phyloP scores from a whole-genome alignment of 2,797 vertebrate genomes.

The Ciconia nigra region DNA sequence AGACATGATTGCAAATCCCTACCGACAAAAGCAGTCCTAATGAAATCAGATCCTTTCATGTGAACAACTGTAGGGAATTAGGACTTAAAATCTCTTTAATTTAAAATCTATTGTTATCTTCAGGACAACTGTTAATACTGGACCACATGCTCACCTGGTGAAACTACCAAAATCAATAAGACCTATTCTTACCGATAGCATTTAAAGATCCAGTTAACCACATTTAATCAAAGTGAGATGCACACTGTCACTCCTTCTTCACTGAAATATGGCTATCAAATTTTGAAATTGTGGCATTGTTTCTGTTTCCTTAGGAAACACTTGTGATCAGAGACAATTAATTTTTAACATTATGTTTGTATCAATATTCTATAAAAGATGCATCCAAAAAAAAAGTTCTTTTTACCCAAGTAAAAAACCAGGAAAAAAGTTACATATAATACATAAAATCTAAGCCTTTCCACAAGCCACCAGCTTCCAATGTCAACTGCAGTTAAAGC shows the following conservation, averaged over 20 bases:
- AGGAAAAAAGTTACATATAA: neutral
- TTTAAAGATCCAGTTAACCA: neutral
- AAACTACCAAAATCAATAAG: neutral
- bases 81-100: neutral
- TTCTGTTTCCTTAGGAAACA: neutral
- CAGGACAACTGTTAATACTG: neutral
- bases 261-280: neutral
- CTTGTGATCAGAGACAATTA: neutral
- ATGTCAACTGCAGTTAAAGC: neutral
- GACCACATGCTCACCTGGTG: neutral
- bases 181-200: neutral
- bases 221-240: neutral
- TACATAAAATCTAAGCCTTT: neutral
- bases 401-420: neutral
- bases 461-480: neutral
- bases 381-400: neutral
- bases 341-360: neutral
- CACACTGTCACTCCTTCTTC: neutral
- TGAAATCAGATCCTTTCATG: neutral
- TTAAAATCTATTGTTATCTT: conserved; percentile 2
- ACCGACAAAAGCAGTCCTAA: neutral
- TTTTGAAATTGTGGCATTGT: neutral
- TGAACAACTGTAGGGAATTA: neutral
- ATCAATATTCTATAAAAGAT: neutral
- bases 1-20: neutral